phyloP scores from a whole-genome alignment of 2,113 vertebrate species.

The Thamnophis sirtalis region DNA sequence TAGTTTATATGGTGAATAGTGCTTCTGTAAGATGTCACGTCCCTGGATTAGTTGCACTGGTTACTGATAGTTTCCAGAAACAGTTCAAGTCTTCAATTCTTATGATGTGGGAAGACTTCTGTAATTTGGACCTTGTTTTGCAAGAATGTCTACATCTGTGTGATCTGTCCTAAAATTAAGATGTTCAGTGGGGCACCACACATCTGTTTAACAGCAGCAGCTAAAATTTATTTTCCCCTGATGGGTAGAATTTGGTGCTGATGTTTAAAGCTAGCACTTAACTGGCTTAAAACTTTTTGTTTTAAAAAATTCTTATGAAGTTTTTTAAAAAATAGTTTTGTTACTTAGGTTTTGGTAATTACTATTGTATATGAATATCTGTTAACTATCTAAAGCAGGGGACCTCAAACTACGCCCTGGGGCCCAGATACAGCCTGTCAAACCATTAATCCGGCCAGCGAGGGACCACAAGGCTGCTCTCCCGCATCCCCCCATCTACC shows the following conservation, averaged over 20 bases:
- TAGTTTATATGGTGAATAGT: background rate
- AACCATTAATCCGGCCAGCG: no score
- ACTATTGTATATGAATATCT: background rate
- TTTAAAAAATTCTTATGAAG: background rate
- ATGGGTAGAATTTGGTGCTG: background rate
- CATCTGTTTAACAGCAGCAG: background rate
- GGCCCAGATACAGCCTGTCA: no score
- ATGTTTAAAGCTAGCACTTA: background rate
- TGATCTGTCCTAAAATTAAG: background rate
- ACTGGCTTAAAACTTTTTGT: background rate
- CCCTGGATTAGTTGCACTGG: background rate
- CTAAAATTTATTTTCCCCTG: background rate
- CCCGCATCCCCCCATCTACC: no score
- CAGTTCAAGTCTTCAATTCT: background rate
- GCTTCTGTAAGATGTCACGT: background rate
- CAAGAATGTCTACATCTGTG: background rate
- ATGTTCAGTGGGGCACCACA: background rate
- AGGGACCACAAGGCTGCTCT: no score
- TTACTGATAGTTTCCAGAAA: background rate
- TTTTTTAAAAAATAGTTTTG: background rate
- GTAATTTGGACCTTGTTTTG: background rate
- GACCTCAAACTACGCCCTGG: no score
- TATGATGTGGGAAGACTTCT: background rate
- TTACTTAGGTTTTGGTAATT: background rate
- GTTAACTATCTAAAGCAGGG: background rate